A percentile compares a stretch with the other conserved stretches of the same genome.
These are phyloP conservation scores for Anastrepha obliqua DNA, from an alignment of 1,140 invertebrate species.

Conservation along the genomic window DNA sequence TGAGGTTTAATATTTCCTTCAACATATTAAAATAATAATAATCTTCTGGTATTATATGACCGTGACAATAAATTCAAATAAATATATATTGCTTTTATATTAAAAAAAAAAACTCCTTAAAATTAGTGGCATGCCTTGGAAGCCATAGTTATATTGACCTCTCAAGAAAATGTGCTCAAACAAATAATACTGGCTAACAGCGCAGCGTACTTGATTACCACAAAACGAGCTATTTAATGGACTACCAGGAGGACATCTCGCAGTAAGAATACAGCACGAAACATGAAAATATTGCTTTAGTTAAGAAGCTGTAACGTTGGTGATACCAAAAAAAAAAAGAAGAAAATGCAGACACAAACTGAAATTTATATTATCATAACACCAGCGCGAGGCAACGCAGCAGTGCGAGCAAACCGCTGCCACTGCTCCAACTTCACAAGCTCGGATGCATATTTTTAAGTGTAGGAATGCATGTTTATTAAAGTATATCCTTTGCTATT, in stretches of 20 bases:
- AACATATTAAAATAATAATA: no score
- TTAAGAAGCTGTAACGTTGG: neutral
- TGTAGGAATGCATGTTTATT: neutral
- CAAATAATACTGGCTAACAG: neutral
- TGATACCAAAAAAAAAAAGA: neutral
- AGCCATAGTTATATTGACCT: neutral
- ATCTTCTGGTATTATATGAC: no score
- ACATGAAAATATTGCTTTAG: neutral
- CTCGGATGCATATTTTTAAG: neutral
- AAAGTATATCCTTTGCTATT: neutral
- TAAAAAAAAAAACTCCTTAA: no score
- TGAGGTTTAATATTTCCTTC: no score
- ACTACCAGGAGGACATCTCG: neutral
- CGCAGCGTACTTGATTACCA: neutral
- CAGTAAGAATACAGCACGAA: neutral
- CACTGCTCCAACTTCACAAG: neutral
- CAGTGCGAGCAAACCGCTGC: neutral
- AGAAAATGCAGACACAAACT: neutral
- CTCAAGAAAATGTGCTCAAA: neutral
- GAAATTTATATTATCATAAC: constrained; percentile 20
- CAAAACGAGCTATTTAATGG: neutral
- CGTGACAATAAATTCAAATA: no score
- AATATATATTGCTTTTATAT: no score
- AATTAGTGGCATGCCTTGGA: no score
- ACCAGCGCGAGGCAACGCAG: neutral